Base-by-base conservation (phyloP, 2,888 invertebrate species). In the Ophion ellenae region DNA sequence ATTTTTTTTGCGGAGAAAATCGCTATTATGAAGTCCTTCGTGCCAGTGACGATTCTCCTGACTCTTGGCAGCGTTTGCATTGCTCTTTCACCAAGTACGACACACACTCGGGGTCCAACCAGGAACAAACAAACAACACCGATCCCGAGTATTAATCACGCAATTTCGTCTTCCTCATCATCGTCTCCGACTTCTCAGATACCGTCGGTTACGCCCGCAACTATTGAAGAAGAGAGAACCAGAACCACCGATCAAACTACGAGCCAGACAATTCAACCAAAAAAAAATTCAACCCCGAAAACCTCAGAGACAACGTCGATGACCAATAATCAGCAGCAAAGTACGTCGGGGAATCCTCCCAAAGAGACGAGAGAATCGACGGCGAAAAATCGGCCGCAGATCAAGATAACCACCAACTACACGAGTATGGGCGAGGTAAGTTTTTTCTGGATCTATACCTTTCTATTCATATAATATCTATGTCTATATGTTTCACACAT, bases 281-380 rank as follows among this genome's bases (percentile, higher is more conserved):
- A 77, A 73, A 86, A 69, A 77, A 57, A 67, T 2, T 83, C 85
- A 47, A 66, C 32, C 4, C 86, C 89, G 28, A 78, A 85, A 67
- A 20, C 80, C 89, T 28, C 47, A 87, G 9, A 79, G 66, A 28
- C 85, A 64, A 73, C 71, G n/a, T 28, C 40, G 47, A 64, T 78
- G 11, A 67, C 80, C 66, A 75, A 76, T 47, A 66, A 69, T 45
- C 75, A 85, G 40, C 85, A 85, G 45, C 84, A 85, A 82, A 64
- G 70, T 14, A 83, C 87, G 11, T 74, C 84, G 36, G 79, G 82
- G 28, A 87, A 66, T 70, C 75, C 59, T 4, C 89, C 91, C 20
- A 94, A 94, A 88, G 94, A 93, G 87, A 93, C 93, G 61, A 91
- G 94, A 67, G 94, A 93, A 84, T 93, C 93, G 24, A 89, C 93